Evolutionary conservation across 2,113 vertebrate genomes (phyloP), one percentile per base, ranked within the genome.

Genomic region (Nyctereutes procyonoides): DNA sequence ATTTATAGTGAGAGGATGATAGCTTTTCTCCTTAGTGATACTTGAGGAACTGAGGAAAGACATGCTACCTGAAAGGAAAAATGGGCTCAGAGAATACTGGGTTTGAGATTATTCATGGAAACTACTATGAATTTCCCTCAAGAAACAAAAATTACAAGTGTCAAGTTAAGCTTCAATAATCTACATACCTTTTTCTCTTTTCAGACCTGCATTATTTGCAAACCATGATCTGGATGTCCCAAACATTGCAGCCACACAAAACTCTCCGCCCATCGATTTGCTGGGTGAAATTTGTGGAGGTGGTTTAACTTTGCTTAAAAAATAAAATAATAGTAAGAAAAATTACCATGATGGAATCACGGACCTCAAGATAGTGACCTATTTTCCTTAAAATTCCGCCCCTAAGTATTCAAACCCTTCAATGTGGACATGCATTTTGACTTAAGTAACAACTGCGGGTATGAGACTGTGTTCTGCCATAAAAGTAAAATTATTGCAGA

Each of bases 281-380:
- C 99, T 99, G 10, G 99, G 99, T 74, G 99, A 99, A 98, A 99
- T 99, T 98, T 99, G 99, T 8, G 99, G 99, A 35, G 99, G 99
- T 4, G 99, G 99, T 98, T 99, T 99, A 94, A 99, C 99, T 99
- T 99, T 99, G 99, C 99, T 99, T 98, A 80, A 98, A 96, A 98
- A 98, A 98, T 95, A 98, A 98, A 96, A 98, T 91, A 63, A 98
- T 90, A 98, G 96, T 10, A 95, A 91, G 43, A 90, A 81, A 83
- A 96, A 98, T 98, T 28, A 98, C 17, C 8, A 83, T 28, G 48
- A 73, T 88, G 94, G 96, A 95, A 77, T 92, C 53, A 92, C 20
- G 86, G 11, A 80, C 19, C 48, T 74, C 20, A 12, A 96, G 10
- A 65, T 43, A 71, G 90, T 53, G 60, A 85, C 53, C 35, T 6